phyloP scores from a whole-genome alignment of 2,888 invertebrate species.

The Therioaphis trifolii region DNA sequence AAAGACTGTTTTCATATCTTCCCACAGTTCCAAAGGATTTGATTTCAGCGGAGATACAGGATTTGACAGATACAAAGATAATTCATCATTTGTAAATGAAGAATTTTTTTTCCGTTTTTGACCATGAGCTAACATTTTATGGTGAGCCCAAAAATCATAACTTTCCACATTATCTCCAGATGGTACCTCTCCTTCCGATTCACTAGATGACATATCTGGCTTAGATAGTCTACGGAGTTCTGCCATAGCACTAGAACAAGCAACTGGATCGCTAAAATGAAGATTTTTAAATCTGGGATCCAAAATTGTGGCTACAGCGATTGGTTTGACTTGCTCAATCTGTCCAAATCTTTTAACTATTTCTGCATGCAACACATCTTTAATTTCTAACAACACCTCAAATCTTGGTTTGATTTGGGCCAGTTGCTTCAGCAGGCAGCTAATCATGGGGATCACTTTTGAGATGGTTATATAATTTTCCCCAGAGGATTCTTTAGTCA shows the following conservation, averaged over 20 bases:
- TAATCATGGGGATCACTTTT: conserved; percentile 31
- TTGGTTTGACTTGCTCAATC: conserved; percentile 17
- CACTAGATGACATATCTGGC: conserved; percentile 34
- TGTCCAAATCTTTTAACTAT: neutral
- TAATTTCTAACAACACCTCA: neutral
- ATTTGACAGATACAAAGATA: conserved; percentile 42
- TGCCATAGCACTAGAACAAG: neutral
- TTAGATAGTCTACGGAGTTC: conserved; percentile 21
- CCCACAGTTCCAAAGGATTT: conserved; percentile 61
- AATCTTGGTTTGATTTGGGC: conserved; percentile 21
- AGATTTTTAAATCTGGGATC: too few species aligned
- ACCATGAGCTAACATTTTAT: conserved; percentile 38
- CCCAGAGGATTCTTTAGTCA: conserved; percentile 38
- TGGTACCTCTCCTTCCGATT: conserved; percentile 20
- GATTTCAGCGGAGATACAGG: conserved; percentile 49
- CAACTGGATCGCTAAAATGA: conserved; percentile 31
- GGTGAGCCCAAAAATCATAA: conserved; percentile 46
- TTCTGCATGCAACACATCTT: conserved; percentile 20
- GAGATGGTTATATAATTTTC: conserved; percentile 35
- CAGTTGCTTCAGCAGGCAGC: conserved; percentile 31
- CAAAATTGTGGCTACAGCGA: conserved; percentile 31
- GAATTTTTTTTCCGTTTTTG: conserved; percentile 17
- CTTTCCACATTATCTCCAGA: conserved; percentile 11
- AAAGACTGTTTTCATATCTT: conserved; percentile 52
- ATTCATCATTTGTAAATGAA: conserved; percentile 43